Evolutionary conservation across 2,113 vertebrate species (phyloP).

Genomic region (Vicugna pacos): DNA sequence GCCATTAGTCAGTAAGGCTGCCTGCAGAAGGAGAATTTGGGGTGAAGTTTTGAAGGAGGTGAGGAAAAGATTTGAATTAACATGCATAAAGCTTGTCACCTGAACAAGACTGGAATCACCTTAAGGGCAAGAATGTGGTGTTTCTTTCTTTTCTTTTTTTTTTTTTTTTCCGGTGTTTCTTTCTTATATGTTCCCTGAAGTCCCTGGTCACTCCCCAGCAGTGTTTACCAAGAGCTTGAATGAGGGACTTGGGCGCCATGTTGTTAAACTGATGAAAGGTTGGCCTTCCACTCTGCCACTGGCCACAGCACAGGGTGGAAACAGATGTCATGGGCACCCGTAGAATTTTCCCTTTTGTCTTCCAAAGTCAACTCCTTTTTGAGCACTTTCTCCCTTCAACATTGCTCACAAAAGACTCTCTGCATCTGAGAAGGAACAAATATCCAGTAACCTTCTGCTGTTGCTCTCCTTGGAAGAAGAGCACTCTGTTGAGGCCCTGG

Average conservation of each 20-base stretch:
- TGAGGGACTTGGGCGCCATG: neutral
- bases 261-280: neutral
- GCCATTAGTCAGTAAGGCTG: neutral
- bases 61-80: neutral
- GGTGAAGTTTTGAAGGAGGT: slow-evolving; percentile 23
- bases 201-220: fast-evolving
- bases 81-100: neutral
- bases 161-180: neutral
- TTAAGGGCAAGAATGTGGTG: neutral
- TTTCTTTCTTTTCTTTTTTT: neutral
- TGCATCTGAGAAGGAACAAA: slow-evolving; percentile 22
- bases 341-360: slow-evolving; percentile 3
- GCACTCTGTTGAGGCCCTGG: slow-evolving; percentile 46
- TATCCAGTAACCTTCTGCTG: slow-evolving; percentile 48
- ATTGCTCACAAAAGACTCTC: slow-evolving; percentile 60
- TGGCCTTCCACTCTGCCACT: neutral
- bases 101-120: neutral
- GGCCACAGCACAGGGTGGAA: neutral
- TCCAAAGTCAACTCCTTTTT: neutral
- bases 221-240: neutral
- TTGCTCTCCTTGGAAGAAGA: slow-evolving; percentile 20
- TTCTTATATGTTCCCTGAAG: neutral
- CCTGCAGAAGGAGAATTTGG: neutral
- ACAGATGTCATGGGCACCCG: neutral
- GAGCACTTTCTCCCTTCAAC: neutral